These are phyloP conservation scores for Apostichopus parvimensis DNA, from an alignment of 35 echinoderm and acorn worm genomes.

Conservation along the genomic window DNA sequence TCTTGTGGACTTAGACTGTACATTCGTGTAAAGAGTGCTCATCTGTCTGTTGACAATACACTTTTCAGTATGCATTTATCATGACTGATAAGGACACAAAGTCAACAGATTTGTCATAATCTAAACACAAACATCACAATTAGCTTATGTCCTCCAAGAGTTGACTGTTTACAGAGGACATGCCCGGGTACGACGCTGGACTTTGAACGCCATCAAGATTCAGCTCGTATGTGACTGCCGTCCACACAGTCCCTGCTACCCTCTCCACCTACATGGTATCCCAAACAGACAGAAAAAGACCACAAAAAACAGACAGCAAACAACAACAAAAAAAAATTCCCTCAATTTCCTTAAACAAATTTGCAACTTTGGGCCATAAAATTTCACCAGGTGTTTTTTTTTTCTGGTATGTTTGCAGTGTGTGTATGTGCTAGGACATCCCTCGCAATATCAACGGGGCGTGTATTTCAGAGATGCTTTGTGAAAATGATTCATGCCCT, in stretches of 20 bases:
- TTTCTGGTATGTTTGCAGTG: neutral
- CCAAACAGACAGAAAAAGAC: neutral
- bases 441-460: neutral
- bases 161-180: neutral
- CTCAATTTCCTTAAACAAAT: neutral
- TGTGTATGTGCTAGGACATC: neutral
- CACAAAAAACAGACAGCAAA: neutral
- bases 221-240: no score
- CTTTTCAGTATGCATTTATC: neutral
- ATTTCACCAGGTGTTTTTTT: neutral
- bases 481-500: neutral
- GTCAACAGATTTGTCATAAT: slow-evolving; percentile 38
- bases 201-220: neutral
- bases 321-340: no score
- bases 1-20: slow-evolving; percentile 21
- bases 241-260: neutral
- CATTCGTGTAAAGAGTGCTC: slow-evolving; percentile 31
- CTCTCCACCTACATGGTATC: neutral
- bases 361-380: neutral
- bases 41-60: slow-evolving; percentile 40
- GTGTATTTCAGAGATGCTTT: neutral
- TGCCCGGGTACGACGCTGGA: neutral
- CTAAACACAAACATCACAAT: slow-evolving; percentile 41
- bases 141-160: slow-evolving; percentile 4
- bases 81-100: neutral